Percentiles rank a stretch among this genome's conserved stretches.
Conservation (phyloP, 2,113 vertebrate species). For the Kobus ellipsiprymnus region DNA sequence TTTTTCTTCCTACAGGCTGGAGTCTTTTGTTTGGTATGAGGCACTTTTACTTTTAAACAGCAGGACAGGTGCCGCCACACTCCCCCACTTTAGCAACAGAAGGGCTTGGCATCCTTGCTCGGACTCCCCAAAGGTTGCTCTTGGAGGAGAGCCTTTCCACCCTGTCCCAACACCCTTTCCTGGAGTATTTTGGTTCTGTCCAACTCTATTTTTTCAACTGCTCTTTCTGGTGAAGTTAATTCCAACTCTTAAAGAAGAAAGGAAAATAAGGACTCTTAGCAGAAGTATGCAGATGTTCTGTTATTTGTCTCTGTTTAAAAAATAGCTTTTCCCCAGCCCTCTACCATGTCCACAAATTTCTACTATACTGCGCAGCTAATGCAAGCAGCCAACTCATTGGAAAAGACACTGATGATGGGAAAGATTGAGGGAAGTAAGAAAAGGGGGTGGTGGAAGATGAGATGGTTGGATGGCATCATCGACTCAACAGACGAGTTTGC, state of each 20-base stretch:
- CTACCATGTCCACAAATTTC: slow-evolving; percentile 22
- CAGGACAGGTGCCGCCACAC: background rate
- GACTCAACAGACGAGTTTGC: background rate
- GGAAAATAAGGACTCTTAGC: slow-evolving; percentile 25
- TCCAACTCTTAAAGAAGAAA: slow-evolving; percentile 30
- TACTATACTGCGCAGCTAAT: slow-evolving; percentile 43
- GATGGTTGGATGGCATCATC: background rate
- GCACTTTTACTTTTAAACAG: background rate
- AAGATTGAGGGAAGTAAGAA: background rate
- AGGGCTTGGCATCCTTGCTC: background rate
- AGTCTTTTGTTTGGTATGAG: background rate
- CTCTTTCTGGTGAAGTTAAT: slow-evolving; percentile 11
- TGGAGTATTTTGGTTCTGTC: slow-evolving; percentile 21
- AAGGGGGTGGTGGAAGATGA: background rate
- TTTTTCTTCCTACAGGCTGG: background rate
- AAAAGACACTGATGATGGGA: background rate
- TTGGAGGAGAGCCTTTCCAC: background rate
- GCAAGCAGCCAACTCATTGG: background rate
- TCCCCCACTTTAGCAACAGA: background rate
- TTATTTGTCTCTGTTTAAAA: slow-evolving; percentile 49
- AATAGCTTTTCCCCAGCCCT: slow-evolving; percentile 27
- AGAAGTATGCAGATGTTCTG: slow-evolving; percentile 47
- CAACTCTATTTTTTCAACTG: slow-evolving; percentile 35
- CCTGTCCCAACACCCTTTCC: background rate
- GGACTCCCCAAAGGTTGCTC: background rate